phyloP scores from a whole-genome alignment of 2,797 vertebrate genomes.

The Heteromormyrus szaboi region DNA sequence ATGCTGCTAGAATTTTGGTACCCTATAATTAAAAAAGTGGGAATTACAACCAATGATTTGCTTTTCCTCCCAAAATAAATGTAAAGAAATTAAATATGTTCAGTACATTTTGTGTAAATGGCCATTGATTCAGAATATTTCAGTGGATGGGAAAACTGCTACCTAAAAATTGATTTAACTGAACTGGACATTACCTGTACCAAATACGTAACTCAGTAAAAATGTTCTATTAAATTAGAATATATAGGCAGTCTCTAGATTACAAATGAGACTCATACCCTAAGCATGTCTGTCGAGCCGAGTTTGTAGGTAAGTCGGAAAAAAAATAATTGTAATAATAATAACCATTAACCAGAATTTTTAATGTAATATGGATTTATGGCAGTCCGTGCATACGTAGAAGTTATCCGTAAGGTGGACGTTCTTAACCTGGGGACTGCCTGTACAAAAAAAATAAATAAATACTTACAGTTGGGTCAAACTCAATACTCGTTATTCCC shows the following conservation, averaged over 20 bases:
- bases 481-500: slow-evolving; percentile 77
- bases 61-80: not conserved
- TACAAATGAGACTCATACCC: not conserved
- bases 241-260: not conserved
- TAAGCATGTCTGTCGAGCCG: not conserved
- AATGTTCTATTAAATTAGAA: not conserved
- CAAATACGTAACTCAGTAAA: not conserved
- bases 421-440: not conserved
- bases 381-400: not conserved
- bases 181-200: not conserved
- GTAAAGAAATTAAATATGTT: not conserved
- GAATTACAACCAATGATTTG: not conserved
- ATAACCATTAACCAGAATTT: not conserved
- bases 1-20: slow-evolving; percentile 65
- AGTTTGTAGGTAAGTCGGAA: not conserved
- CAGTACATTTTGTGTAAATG: not conserved
- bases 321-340: not conserved
- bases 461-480: slow-evolving; percentile 66
- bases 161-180: not conserved
- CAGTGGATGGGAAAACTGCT: not conserved
- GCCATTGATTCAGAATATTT: not conserved
- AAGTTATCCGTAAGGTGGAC: not conserved
- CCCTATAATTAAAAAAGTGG: slow-evolving; percentile 45
- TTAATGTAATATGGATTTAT: not conserved
- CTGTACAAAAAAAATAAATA: not conserved